Conservation (phyloP, 2,797 vertebrate genomes). For the Cyclura pinguis region DNA sequence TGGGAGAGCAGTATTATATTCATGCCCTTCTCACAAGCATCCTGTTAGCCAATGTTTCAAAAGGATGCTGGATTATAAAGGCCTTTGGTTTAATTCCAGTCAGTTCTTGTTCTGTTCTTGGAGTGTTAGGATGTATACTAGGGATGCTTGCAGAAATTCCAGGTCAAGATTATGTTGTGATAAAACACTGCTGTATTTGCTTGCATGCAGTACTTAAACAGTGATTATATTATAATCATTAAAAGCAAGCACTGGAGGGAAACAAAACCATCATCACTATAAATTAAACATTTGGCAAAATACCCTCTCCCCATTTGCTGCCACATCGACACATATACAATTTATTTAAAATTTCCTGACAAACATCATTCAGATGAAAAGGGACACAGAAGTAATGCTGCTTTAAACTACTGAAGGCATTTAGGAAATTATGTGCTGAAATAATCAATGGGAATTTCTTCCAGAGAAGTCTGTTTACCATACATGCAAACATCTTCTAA, state of each 20-base stretch:
- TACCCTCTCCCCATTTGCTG: not conserved
- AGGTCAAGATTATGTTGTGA: not conserved
- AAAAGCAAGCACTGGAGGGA: not conserved
- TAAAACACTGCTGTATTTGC: not conserved
- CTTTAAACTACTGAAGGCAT: not conserved
- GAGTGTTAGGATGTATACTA: not conserved
- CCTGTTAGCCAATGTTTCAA: too few relatives aligned
- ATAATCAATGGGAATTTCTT: slow-evolving; percentile 56
- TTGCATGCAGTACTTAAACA: not conserved
- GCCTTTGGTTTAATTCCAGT: too few relatives aligned
- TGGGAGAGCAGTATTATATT: too few relatives aligned
- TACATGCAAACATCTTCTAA: slow-evolving; percentile 34
- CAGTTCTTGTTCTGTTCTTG: too few relatives aligned
- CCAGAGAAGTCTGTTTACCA: slow-evolving; percentile 46
- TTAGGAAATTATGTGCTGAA: not conserved
- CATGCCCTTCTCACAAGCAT: too few relatives aligned
- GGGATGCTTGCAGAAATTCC: not conserved
- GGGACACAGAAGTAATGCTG: not conserved
- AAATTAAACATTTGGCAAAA: not conserved
- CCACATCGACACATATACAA: not conserved
- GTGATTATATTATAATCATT: not conserved
- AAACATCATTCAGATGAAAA: not conserved
- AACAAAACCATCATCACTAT: too few relatives aligned
- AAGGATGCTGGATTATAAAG: too few relatives aligned
- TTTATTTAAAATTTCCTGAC: slow-evolving; percentile 3